Evolutionary conservation across 2,113 vertebrate genomes (phyloP).

Genomic region (Lepus americanus): DNA sequence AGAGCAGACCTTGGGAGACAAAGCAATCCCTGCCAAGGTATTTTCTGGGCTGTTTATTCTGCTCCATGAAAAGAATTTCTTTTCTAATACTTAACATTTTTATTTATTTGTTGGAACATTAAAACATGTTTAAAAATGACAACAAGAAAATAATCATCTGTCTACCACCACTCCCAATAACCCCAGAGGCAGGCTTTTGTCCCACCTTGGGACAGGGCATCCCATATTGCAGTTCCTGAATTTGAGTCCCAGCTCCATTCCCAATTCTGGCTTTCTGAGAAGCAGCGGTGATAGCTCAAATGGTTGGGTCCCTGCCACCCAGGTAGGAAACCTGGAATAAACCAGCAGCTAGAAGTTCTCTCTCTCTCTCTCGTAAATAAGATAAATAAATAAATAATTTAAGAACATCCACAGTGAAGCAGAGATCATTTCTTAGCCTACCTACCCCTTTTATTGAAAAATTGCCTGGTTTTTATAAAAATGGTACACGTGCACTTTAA

Average conservation of each 20-base stretch:
- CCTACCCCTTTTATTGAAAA: neutral
- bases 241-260: no score
- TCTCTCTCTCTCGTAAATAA: no score
- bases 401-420: neutral
- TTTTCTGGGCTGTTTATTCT: neutral
- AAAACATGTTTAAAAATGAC: constrained; percentile 1
- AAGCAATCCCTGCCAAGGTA: neutral
- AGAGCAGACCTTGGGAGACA: neutral
- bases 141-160: constrained; percentile 15
- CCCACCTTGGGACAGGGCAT: no score
- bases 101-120: constrained; percentile 27
- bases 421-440: constrained; percentile 16
- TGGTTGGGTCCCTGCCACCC: no score
- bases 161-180: neutral
- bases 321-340: no score
- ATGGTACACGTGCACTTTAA: neutral
- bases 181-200: no score
- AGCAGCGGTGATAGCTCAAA: no score
- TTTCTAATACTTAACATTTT: constrained; percentile 11
- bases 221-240: no score
- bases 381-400: no score
- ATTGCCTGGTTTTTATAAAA: constrained; percentile 25
- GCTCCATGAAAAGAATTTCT: neutral
- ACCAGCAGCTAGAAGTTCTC: no score
- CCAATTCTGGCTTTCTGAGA: no score